Evolutionary conservation across 2,888 invertebrate genomes (phyloP), one percentile per base, ranked within the genome.

Genomic region (Lycocerus yunnanus): DNA sequence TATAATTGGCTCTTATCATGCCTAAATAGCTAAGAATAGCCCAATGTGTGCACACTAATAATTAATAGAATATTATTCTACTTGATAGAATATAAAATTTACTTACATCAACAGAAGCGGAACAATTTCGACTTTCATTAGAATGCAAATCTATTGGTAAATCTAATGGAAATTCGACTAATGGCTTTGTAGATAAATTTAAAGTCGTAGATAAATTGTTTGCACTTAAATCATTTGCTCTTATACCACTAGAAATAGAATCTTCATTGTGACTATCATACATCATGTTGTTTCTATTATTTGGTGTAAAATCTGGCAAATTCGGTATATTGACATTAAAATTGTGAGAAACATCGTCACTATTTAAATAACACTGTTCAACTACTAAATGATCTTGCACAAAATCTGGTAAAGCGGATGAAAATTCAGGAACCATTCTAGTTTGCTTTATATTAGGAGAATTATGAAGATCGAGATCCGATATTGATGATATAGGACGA

Each of bases 311-410:
- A 85, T 92, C 93, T 1, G 93, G 93, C 78, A 93, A 88, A 87
- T 92, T 92, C 82, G 92, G 91, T 78, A 16, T 59, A 20, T 72
- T 27, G 66, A 92, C 86, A 81, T 92, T 91, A 66, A 90, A 88
- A 65, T 90, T 89, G 77, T 82, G 88, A 65, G 88, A 89, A 24
- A 88, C 87, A 79, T 88, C 87, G 61, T 89, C 88, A 81, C 82
- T 84, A 60, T 89, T 89, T 81, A 93, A 88, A 85, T 92, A 93
- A 77, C 92, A 92, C 81, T 95, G 93, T 84, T 94, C 94, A 58
- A 95, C 92, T 80, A 95, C 90, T 86, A 95, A 90, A 86, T 96
- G 96, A 86, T 96, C 96, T 85, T 96, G 96, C 69, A 96, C 96
- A 87, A 96, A 96, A 85, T 96, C 96, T 0, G 96, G 96, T 79